Conservation (phyloP, 2,113 vertebrate species). For the Sprattus sprattus region DNA sequence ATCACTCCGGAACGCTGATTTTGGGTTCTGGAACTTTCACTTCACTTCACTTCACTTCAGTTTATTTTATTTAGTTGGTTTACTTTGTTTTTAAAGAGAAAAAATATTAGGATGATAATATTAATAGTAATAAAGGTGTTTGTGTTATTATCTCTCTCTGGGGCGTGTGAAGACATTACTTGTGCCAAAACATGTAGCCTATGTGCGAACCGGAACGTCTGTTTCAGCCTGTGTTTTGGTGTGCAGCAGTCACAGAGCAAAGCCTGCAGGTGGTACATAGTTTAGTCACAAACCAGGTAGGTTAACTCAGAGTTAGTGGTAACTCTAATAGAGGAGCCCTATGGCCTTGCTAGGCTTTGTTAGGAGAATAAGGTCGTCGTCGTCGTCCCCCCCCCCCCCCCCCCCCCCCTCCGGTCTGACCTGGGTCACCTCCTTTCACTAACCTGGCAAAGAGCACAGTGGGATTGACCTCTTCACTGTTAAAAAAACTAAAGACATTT, state of each 20-base stretch:
- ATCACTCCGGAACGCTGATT: neutral
- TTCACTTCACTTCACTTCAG: constrained; percentile 20
- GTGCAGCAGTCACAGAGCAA: neutral
- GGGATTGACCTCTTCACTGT: neutral
- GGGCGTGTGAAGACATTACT: neutral
- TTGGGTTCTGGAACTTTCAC: neutral
- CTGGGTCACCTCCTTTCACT: neutral
- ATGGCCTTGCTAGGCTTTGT: no score
- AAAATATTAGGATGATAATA: constrained; percentile 34
- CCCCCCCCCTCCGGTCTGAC: neutral
- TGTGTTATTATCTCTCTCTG: constrained; percentile 42
- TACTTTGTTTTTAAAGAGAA: constrained; percentile 43
- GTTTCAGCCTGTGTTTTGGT: neutral
- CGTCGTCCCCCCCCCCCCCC: no score
- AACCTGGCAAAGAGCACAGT: neutral
- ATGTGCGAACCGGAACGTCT: neutral
- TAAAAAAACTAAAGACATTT: no score
- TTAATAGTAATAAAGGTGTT: constrained; percentile 45
- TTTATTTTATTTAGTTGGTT: constrained; percentile 31
- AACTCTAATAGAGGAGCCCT: no score
- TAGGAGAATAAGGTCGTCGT: no score
- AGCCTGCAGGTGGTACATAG: neutral
- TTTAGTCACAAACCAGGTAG: no score
- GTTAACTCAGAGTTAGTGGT: no score
- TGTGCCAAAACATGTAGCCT: neutral